Percentiles rank a stretch among this genome's conserved stretches.
These are phyloP conservation scores for Gymnosoma rotundatum DNA, from an alignment of 2,888 invertebrate genomes.

Conservation along the genomic window DNA sequence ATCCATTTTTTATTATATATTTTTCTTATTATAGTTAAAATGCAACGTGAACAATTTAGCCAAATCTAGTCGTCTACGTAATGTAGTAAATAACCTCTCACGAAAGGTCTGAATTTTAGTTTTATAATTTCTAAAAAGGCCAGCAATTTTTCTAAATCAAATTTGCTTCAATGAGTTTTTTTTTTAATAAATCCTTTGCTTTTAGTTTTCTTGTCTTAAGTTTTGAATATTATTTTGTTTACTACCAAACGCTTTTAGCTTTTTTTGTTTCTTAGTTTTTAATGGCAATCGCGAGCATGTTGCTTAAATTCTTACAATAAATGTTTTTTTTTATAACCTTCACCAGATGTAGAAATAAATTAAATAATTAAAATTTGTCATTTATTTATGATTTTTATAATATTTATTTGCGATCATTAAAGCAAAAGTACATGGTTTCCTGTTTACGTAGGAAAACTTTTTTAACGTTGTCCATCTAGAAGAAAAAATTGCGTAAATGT, in stretches of 20 bases:
- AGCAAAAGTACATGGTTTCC: too few relatives aligned
- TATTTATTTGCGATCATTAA: too few relatives aligned
- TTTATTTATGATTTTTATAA: too few relatives aligned
- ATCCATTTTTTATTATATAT: constrained; percentile 40
- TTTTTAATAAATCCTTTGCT: constrained; percentile 2
- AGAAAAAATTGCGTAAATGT: too few relatives aligned
- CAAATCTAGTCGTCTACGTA: constrained; percentile 86
- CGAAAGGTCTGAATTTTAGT: constrained; percentile 84
- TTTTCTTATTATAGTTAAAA: constrained; percentile 74
- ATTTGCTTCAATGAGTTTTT: constrained; percentile 2
- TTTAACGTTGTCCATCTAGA: too few relatives aligned
- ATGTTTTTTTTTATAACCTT: too few relatives aligned
- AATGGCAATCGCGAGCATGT: not conserved
- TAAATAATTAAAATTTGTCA: too few relatives aligned
- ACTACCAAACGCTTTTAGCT: not conserved
- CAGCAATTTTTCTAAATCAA: constrained; percentile 41
- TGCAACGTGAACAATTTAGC: constrained; percentile 81
- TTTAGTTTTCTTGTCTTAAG: constrained; percentile 3
- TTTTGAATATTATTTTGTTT: not conserved
- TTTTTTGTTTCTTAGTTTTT: not conserved
- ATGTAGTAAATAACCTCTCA: constrained; percentile 86
- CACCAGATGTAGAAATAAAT: too few relatives aligned
- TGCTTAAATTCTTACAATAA: not conserved
- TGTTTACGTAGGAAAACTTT: too few relatives aligned
- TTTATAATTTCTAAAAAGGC: constrained; percentile 53